phyloP scores from a whole-genome alignment of 53 echinoderm and acorn worm genomes.

The Echinarachnius parma region DNA sequence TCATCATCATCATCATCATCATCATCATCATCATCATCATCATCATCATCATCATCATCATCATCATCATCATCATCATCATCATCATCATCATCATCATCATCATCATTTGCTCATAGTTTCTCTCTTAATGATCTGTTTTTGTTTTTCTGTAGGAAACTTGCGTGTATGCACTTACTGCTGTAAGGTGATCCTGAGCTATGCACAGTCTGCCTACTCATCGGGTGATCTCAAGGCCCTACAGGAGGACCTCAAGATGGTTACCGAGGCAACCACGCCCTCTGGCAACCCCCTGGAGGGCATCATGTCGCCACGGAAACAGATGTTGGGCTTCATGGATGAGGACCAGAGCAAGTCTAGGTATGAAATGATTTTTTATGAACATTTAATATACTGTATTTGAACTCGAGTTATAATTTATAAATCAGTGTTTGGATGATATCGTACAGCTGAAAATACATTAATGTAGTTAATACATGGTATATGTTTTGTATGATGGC shows the following conservation, averaged over 20 bases:
- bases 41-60: slow-evolving; percentile 16
- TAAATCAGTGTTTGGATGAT: too few relatives aligned
- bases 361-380: slow-evolving; percentile 10
- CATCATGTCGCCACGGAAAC: slow-evolving; percentile 59
- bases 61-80: slow-evolving; percentile 25
- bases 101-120: neutral
- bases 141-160: slow-evolving; percentile 41
- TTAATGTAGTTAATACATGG: too few relatives aligned
- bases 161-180: slow-evolving; percentile 88
- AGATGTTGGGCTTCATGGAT: slow-evolving; percentile 24
- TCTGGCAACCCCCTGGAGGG: slow-evolving; percentile 2
- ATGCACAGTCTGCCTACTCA: slow-evolving; percentile 67
- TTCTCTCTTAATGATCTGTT: neutral
- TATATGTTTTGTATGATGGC: too few relatives aligned
- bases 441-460: too few relatives aligned
- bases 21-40: slow-evolving; percentile 25
- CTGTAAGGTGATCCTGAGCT: slow-evolving; percentile 85
- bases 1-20: slow-evolving; percentile 21
- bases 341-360: slow-evolving; percentile 45
- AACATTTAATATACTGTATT: neutral
- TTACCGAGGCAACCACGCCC: slow-evolving; percentile 51
- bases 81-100: neutral
- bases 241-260: slow-evolving; percentile 74
- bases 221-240: slow-evolving; percentile 70
- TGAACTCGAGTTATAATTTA: neutral